Conservation (phyloP, 2,113 vertebrate genomes). For the Prietella phreatophila region DNA sequence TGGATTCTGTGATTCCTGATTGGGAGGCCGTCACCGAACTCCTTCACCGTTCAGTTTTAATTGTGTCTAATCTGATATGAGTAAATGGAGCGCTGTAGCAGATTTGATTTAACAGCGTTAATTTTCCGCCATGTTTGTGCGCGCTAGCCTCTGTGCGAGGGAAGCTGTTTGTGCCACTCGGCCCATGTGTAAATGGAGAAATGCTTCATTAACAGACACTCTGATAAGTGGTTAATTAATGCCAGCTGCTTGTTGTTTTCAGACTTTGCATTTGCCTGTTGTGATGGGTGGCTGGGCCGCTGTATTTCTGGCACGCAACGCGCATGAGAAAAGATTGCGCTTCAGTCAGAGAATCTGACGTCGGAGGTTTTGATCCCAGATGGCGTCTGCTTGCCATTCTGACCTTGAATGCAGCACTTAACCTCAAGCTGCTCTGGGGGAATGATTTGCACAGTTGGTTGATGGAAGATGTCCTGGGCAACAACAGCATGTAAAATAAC, state of each 20-base stretch:
- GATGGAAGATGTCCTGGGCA: conserved; percentile 20
- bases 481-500: conserved; percentile 40
- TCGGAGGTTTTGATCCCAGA: conserved; percentile 64
- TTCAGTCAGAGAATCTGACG: not conserved
- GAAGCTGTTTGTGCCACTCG: conserved; percentile 54
- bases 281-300: not conserved
- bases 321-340: conserved; percentile 6
- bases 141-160: not conserved
- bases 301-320: conserved; percentile 39
- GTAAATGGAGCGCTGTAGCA: conserved; percentile 21
- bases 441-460: conserved; percentile 34
- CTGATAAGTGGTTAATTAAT: conserved; percentile 73
- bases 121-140: not conserved
- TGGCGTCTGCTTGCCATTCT: conserved; percentile 59
- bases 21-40: conserved; percentile 7
- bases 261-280: conserved; percentile 12
- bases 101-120: conserved; percentile 5
- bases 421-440: conserved; percentile 32
- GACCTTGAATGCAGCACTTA: conserved; percentile 39
- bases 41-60: conserved; percentile 20
- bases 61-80: conserved; percentile 28
- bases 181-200: conserved; percentile 60
- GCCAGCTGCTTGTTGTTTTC: conserved; percentile 56
- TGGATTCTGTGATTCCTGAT: not conserved
- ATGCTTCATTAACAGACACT: conserved; percentile 63